Evolutionary conservation across 1,140 invertebrate species (phyloP), one percentile per base, ranked within the genome.

Genomic region (Tetraneura akinire): DNA sequence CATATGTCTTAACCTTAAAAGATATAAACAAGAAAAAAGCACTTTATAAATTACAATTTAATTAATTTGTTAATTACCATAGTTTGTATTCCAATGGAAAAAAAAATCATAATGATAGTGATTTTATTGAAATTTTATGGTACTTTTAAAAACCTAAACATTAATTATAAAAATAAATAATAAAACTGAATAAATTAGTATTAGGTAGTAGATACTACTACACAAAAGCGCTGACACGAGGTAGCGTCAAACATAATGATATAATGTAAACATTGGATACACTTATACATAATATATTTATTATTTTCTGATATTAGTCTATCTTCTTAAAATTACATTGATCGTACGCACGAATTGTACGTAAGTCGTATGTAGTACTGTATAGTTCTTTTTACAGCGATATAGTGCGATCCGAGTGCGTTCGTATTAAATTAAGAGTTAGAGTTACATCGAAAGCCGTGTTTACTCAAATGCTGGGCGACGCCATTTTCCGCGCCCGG

Each of bases 401-500:
- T 45, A 37, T 23, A 68, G n/a, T 68, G n/a, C 23, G 47, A 47
- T 68, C 23, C 66, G 42, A 47, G 5, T 68, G 16, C 66, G 37
- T 26, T 68, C 21, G 14, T 37, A 37, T 8, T 8, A 47, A 16
- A 23, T 42, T 18, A 11, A 49, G 13, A n/a, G 51, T 51, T 49
- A 51, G n/a, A n/a, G 18, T 71, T 71, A 6, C n/a, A 8, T 18
- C 9, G 68, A 29, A 26, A 62, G 32, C 55, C 1, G 51, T 78
- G 74, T 62, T 60, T 57, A 78, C 37, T 78, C 37, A 60, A 78
- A 78, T 78, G 73, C 37, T 62, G 37, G 55, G 51, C 32, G 74
- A 78, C 74, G 53, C 74, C 74, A 78, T 78, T 78, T 78, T 62
- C 71, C 74, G 74, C 53, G 55, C 14, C 74, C 32, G 74, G 55